Conservation (phyloP, 2,113 vertebrate genomes). For the Oenanthe oenanthe region DNA sequence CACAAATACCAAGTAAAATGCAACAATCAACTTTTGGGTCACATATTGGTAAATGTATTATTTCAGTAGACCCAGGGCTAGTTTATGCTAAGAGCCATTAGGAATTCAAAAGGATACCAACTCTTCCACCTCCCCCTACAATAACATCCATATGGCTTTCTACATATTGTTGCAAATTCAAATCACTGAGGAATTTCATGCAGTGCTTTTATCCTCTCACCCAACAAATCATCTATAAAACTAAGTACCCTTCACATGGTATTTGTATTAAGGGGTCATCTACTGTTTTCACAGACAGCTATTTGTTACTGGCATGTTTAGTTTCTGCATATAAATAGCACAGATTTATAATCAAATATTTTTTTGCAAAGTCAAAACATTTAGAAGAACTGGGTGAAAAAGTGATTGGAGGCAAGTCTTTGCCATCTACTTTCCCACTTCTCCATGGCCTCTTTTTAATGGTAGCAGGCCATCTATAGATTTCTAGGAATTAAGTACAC, state of each 20-base stretch:
- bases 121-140: neutral
- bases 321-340: slow-evolving; percentile 36
- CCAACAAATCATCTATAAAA: slow-evolving; percentile 49
- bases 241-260: slow-evolving; percentile 4
- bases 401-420: slow-evolving; percentile 1
- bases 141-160: slow-evolving; percentile 2
- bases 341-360: slow-evolving; percentile 54
- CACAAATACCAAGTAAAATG: neutral
- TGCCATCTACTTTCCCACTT: neutral
- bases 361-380: slow-evolving; percentile 59
- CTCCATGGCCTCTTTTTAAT: neutral
- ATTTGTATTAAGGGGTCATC: slow-evolving; percentile 46
- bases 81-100: neutral
- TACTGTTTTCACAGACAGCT: slow-evolving; percentile 45
- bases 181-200: slow-evolving; percentile 32
- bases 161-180: slow-evolving; percentile 22
- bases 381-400: slow-evolving; percentile 57
- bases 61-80: neutral
- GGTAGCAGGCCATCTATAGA: neutral
- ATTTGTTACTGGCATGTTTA: slow-evolving; percentile 60
- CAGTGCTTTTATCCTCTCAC: slow-evolving; percentile 26
- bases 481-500: neutral
- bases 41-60: neutral
- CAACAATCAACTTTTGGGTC: neutral
- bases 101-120: neutral